Evolutionary conservation across 2,113 vertebrate genomes (phyloP).

Genomic region (Dromaius novaehollandiae): DNA sequence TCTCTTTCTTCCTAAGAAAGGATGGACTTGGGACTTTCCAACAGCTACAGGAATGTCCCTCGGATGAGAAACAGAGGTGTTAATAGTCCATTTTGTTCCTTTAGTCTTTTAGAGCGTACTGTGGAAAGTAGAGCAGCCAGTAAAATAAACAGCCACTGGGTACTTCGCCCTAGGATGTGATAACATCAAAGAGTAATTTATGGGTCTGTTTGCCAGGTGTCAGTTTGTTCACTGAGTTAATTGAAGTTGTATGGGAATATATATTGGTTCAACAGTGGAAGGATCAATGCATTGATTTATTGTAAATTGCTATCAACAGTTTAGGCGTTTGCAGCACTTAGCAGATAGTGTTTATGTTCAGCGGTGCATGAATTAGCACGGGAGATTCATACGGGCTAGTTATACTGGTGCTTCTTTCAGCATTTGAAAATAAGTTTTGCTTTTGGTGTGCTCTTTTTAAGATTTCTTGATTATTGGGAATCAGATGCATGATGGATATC

Average conservation of each 20-base stretch:
- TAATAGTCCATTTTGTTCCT: neutral
- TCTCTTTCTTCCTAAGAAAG: neutral
- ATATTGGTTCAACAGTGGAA: slow-evolving; percentile 12
- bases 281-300: slow-evolving; percentile 50
- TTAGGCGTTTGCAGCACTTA: slow-evolving; percentile 29
- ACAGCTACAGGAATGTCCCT: neutral
- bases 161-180: neutral
- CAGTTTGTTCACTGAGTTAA: slow-evolving; percentile 55
- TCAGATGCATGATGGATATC: neutral
- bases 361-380: neutral
- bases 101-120: slow-evolving; percentile 14
- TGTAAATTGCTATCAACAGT: slow-evolving; percentile 18
- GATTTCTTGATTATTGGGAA: neutral
- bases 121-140: neutral
- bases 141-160: slow-evolving; percentile 32
- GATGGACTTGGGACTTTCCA: neutral
- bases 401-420: neutral
- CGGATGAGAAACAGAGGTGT: neutral
- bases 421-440: neutral
- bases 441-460: neutral
- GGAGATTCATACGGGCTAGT: neutral
- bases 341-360: neutral
- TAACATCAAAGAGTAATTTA: slow-evolving; percentile 51
- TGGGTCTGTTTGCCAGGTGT: slow-evolving; percentile 36
- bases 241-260: slow-evolving; percentile 37